Evolutionary conservation across 2,888 invertebrate species (phyloP).

Genomic region (Diarsia mendica): DNA sequence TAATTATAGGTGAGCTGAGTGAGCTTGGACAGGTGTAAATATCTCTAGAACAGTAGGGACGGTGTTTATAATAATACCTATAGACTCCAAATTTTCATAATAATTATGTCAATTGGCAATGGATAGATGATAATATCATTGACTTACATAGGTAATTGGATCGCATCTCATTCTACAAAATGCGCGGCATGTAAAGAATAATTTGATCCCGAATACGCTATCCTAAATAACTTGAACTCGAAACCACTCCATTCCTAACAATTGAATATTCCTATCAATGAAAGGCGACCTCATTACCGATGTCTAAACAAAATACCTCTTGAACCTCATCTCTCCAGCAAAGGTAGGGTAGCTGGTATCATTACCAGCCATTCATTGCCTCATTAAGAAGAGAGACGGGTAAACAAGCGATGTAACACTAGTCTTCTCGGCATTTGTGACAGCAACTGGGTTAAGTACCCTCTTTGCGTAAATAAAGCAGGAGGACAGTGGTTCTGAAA

Average conservation of each 20-base stretch:
- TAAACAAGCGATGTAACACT: conserved; percentile 27
- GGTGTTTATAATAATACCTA: too few relatives aligned
- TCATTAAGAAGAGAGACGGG: conserved; percentile 35
- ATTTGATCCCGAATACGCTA: background rate
- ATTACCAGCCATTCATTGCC: conserved; percentile 36
- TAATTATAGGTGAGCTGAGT: background rate
- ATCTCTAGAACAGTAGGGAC: too few relatives aligned
- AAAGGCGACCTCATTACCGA: background rate
- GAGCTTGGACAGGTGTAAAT: too few relatives aligned
- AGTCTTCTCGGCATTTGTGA: conserved; percentile 20
- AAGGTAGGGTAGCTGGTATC: background rate
- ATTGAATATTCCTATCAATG: background rate
- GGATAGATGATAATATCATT: too few relatives aligned
- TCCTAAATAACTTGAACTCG: background rate
- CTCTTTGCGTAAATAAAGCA: conserved; percentile 24
- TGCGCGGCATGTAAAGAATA: background rate
- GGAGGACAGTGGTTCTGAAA: background rate
- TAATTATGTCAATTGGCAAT: too few relatives aligned
- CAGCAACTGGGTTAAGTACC: conserved; percentile 41
- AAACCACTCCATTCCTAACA: background rate
- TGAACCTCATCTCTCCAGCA: background rate
- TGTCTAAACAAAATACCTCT: background rate
- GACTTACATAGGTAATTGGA: background rate
- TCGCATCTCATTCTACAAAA: background rate
- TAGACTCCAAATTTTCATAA: too few relatives aligned